phyloP scores from a whole-genome alignment of 2,888 invertebrate species.

The Apodemia hepburni region DNA sequence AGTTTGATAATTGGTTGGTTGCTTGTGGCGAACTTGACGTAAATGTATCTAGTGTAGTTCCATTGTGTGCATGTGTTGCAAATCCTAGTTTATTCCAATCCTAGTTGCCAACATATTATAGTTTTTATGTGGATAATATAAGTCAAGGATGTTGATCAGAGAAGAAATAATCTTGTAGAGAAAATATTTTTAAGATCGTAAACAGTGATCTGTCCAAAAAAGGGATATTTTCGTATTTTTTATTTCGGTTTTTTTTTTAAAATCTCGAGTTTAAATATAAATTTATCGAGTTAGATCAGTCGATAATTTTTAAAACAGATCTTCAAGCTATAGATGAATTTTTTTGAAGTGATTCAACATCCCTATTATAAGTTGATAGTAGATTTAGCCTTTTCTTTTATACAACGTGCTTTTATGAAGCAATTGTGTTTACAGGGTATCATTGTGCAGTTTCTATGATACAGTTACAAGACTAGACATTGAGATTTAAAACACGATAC shows the following conservation, averaged over 20 bases:
- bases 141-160: background rate
- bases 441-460: background rate
- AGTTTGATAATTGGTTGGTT: conserved; percentile 1
- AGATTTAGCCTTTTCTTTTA: background rate
- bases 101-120: conserved; percentile 4
- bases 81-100: conserved; percentile 10
- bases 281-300: background rate
- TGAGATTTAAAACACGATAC: background rate
- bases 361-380: background rate
- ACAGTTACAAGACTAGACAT: background rate
- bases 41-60: conserved; percentile 2
- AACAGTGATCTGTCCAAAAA: background rate
- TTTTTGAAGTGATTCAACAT: background rate
- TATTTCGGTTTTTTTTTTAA: background rate
- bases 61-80: conserved; percentile 7
- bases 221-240: background rate
- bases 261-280: background rate
- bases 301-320: background rate
- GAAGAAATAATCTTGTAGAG: background rate
- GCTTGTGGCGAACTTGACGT: conserved; percentile 6
- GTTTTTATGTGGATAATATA: conserved; percentile 5
- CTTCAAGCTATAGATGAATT: background rate
- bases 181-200: background rate
- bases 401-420: background rate
- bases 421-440: background rate